A percentile compares a stretch with the other conserved stretches of the same genome.
phyloP scores from a whole-genome alignment of 2,113 vertebrate genomes.

The Desmodus rotundus region DNA sequence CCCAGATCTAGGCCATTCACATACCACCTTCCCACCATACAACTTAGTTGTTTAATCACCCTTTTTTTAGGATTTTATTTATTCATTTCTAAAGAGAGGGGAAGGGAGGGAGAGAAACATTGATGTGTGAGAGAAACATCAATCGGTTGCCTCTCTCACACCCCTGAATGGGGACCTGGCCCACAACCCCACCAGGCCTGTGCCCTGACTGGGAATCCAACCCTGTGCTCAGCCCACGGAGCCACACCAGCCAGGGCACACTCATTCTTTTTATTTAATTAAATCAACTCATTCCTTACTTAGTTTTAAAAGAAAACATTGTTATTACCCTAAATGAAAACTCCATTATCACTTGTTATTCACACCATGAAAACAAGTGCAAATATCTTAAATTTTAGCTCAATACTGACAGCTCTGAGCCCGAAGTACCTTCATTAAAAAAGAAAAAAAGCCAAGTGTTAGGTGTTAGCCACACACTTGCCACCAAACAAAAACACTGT shows the following conservation, averaged over 20 bases:
- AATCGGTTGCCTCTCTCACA: too few relatives aligned
- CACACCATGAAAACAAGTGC: not conserved
- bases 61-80: too few relatives aligned
- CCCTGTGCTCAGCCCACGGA: too few relatives aligned
- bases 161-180: too few relatives aligned
- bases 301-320: slow-evolving; percentile 39
- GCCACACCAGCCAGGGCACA: too few relatives aligned
- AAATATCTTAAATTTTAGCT: not conserved
- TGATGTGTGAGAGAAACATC: too few relatives aligned
- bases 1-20: not conserved
- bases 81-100: too few relatives aligned
- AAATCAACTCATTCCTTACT: slow-evolving; percentile 15
- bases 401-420: not conserved
- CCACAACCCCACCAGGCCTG: too few relatives aligned
- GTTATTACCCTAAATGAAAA: not conserved
- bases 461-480: not conserved
- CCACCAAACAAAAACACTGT: not conserved
- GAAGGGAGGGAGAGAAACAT: too few relatives aligned
- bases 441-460: not conserved
- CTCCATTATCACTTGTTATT: not conserved
- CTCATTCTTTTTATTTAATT: not conserved
- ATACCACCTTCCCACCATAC: not conserved
- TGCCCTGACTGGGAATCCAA: too few relatives aligned
- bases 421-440: not conserved
- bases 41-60: not conserved